Evolutionary conservation across 2,888 invertebrate species (phyloP).

Genomic region (Xanthorhoe designata): DNA sequence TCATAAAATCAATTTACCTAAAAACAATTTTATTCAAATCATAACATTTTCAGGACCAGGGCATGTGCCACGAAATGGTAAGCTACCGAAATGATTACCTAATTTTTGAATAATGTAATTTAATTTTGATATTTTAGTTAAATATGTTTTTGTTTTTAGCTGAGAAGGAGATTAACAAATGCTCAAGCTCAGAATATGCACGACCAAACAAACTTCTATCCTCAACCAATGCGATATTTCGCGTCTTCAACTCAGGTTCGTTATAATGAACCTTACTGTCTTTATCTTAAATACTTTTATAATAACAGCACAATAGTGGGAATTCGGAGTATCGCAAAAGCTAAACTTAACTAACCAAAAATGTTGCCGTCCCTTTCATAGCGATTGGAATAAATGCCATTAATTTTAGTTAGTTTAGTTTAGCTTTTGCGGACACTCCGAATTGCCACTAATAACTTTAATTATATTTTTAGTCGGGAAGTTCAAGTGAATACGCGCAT

Average conservation of each 20-base stretch:
- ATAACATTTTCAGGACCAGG: not conserved
- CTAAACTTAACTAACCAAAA: no score
- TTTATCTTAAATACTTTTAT: not conserved
- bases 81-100: not conserved
- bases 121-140: not conserved
- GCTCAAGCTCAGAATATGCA: not conserved
- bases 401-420: no score
- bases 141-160: not conserved
- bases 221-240: not conserved
- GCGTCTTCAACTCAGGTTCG: not conserved
- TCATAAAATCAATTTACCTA: no score
- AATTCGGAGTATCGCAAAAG: no score
- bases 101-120: not conserved
- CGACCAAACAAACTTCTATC: not conserved
- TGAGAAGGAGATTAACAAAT: not conserved
- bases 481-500: not conserved
- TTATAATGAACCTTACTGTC: not conserved
- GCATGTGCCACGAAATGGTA: not conserved
- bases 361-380: no score
- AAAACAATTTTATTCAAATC: not conserved
- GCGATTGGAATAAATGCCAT: no score
- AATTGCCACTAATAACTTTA: no score
- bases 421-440: no score
- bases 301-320: not conserved
- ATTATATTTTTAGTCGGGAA: not conserved